These are phyloP conservation scores for Sylvia atricapilla DNA, from an alignment of 2,113 vertebrate species.

Conservation along the genomic window DNA sequence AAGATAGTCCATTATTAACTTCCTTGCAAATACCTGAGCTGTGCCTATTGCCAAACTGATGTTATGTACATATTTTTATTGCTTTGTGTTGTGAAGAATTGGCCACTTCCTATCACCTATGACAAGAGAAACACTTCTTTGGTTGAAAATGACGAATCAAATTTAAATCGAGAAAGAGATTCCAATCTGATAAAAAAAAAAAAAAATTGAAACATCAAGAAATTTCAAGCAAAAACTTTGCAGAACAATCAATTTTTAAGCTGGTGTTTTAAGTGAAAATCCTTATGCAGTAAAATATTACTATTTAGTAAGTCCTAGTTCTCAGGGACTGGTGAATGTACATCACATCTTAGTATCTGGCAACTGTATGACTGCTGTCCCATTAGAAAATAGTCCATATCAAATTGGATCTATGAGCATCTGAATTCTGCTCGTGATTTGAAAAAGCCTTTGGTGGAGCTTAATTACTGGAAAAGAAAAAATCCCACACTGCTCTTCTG, in stretches of 20 bases:
- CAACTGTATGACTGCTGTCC: fast-evolving
- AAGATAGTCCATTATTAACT: neutral
- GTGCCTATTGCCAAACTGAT: neutral
- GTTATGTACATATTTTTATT: neutral
- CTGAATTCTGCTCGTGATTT: neutral
- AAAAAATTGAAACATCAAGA: neutral
- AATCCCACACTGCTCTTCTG: fast-evolving
- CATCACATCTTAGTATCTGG: neutral
- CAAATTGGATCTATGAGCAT: neutral
- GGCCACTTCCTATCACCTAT: neutral
- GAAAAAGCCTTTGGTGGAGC: neutral
- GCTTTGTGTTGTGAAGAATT: neutral
- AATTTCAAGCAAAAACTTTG: neutral
- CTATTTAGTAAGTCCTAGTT: neutral
- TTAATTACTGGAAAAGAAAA: neutral
- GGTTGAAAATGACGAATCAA: neutral
- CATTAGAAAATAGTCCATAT: neutral
- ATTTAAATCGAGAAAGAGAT: neutral
- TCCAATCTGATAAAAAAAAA: neutral
- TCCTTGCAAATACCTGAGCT: neutral
- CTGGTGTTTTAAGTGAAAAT: neutral
- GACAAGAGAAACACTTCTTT: neutral
- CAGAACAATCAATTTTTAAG: neutral
- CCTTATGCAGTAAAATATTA: neutral
- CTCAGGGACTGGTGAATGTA: neutral